Evolutionary conservation across 2,888 invertebrate species (phyloP).

Genomic region (Alentia gelatinosa): DNA sequence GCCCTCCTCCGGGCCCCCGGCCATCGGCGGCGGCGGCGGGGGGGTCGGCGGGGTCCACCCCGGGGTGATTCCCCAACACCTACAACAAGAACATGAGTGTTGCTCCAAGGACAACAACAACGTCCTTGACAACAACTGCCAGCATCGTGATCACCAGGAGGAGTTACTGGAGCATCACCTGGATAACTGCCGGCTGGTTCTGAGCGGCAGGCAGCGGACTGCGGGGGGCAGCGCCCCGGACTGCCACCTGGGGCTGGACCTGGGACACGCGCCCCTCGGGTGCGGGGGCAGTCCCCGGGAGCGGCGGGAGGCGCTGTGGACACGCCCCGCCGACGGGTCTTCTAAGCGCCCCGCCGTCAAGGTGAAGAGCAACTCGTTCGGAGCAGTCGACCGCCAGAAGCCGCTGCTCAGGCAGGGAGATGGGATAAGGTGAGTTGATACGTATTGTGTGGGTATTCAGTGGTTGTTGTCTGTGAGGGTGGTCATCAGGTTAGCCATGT

Average conservation of each 20-base stretch:
- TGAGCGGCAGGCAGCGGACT: not conserved
- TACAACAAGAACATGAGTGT: not conserved
- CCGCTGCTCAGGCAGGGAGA: not conserved
- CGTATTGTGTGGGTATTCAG: too few species aligned
- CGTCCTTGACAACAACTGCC: not conserved
- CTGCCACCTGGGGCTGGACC: not conserved
- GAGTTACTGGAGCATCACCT: not conserved
- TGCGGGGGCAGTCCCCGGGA: not conserved
- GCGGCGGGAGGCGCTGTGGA: not conserved
- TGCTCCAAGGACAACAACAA: not conserved
- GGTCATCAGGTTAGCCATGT: too few species aligned
- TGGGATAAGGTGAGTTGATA: slow-evolving; percentile 33
- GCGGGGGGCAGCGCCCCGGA: not conserved
- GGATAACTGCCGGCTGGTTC: not conserved
- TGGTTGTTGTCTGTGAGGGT: too few species aligned
- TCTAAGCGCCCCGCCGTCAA: not conserved
- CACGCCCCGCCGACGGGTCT: not conserved
- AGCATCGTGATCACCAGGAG: not conserved
- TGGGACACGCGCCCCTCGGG: not conserved
- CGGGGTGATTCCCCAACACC: not conserved
- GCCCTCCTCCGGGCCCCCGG: not conserved
- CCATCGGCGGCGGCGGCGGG: not conserved
- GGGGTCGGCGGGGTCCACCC: not conserved
- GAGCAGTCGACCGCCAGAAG: not conserved
- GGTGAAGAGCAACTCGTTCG: slow-evolving; percentile 13